Base-by-base conservation (phyloP, 2,797 vertebrate species). In the Sparidentex hasta region DNA sequence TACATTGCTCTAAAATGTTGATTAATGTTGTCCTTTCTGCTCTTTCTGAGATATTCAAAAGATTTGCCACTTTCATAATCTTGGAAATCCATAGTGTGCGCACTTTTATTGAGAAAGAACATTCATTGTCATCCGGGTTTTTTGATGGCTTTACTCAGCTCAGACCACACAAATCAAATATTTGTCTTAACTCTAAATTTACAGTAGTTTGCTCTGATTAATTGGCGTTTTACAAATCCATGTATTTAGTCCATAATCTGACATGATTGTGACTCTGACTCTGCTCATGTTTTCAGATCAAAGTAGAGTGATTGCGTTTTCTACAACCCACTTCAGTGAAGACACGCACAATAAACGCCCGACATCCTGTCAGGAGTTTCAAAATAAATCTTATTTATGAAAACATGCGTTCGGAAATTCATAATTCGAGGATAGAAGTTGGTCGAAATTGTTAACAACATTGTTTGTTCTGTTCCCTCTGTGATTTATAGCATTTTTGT, bases 291-390 rank as follows among this genome's bases (percentile, higher is more conserved):
- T 48, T 73, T 29, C 11, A 0, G 5, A 7, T 14, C 12, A 47
- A 0, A 51, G 8, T 5, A 23, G 6, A 69, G 4, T 11, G 20
- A 46, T 41, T 69, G 3, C 6, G 21, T 71, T 25, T 46, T 33
- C n/a, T 4, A 14, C 21, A 4, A 7, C 1, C 17, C 1, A 17
- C 5, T 44, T 46, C 11, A 7, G n/a, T 72, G 4, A 84, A 67
- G 25, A 0, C 0, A n/a, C 0, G 0, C 1, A 0, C 13, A 23
- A 13, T 11, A 0, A 14, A 20, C 11, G 2, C 0, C 0, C 0
- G 1, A 21, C 13, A 52, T 85, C 55, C 72, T 69, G 5, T 57
- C 1, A 3, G 0, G 12, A 25, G 1, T 76, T 79, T 79, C 68
- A 85, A 46, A 79, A 76, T 82, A 85, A 81, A 61, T 6, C 0